These are phyloP conservation scores for Lophotis ruficrista DNA, from an alignment of 2,113 vertebrate species.

Conservation along the genomic window DNA sequence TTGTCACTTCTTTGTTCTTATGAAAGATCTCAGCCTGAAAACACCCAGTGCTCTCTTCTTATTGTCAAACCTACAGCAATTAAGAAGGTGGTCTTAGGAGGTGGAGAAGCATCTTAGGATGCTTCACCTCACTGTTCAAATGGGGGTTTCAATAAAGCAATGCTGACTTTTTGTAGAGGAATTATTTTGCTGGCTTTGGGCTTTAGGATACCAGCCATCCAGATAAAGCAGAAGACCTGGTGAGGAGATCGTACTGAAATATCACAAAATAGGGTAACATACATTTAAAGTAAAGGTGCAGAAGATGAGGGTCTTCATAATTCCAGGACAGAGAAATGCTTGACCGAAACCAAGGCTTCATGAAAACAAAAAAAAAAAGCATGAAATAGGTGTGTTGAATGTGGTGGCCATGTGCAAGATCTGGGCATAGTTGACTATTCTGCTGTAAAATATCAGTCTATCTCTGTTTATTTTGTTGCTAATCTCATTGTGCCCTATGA, in stretches of 20 bases:
- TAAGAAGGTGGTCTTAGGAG: constrained; percentile 43
- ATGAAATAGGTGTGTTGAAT: not conserved
- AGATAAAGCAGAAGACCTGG: constrained; percentile 22
- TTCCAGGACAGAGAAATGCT: not conserved
- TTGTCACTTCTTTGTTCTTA: constrained; percentile 24
- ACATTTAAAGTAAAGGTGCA: not conserved
- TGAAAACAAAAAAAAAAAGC: not conserved
- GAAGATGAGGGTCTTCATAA: not conserved
- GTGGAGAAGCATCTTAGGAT: not conserved
- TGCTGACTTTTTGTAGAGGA: constrained; percentile 8
- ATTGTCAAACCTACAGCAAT: constrained; percentile 33
- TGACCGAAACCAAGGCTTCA: not conserved
- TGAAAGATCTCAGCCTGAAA: constrained; percentile 42
- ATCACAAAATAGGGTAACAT: not conserved
- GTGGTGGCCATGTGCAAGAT: not conserved
- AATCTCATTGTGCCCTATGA: not conserved
- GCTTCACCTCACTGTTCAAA: constrained; percentile 51
- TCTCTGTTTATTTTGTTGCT: not conserved
- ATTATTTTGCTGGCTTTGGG: constrained; percentile 38
- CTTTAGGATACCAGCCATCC: constrained; percentile 46
- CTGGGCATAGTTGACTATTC: not conserved
- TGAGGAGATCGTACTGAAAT: not conserved
- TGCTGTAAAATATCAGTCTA: not conserved
- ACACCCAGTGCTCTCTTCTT: not conserved
- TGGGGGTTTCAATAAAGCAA: constrained; percentile 43